Conservation (phyloP, 2,113 vertebrate species). For the Ranitomeya variabilis region DNA sequence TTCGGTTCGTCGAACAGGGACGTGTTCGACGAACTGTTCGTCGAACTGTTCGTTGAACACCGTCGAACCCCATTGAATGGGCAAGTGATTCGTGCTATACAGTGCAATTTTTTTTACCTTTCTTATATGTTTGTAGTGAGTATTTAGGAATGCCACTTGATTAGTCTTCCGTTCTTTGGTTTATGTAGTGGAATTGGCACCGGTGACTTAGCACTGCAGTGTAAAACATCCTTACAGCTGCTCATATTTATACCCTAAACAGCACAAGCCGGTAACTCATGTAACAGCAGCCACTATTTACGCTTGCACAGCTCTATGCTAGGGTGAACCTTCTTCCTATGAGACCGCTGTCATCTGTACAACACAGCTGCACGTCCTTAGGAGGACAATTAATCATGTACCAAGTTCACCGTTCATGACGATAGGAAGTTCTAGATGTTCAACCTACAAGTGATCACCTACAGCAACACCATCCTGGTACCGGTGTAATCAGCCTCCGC, state of each 20-base stretch:
- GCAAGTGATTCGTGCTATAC: neutral
- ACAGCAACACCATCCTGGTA: neutral
- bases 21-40: too few species aligned
- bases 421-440: neutral
- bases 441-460: neutral
- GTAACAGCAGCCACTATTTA: constrained; percentile 48
- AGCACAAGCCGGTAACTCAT: constrained; percentile 11
- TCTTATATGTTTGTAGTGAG: neutral
- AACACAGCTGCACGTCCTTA: constrained; percentile 50
- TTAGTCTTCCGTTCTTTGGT: neutral
- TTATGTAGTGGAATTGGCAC: neutral
- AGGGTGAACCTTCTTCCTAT: constrained; percentile 23
- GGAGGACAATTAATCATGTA: constrained; percentile 39
- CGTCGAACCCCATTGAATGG: too few species aligned
- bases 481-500: neutral
- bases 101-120: neutral
- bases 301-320: constrained; percentile 3
- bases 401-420: neutral
- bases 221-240: constrained; percentile 13
- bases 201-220: neutral
- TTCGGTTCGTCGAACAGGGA: too few species aligned
- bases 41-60: too few species aligned
- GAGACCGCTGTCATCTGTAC: neutral
- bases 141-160: neutral
- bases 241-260: constrained; percentile 15